Evolutionary conservation across 2,113 vertebrate species (phyloP).

Genomic region (Capreolus pygargus): DNA sequence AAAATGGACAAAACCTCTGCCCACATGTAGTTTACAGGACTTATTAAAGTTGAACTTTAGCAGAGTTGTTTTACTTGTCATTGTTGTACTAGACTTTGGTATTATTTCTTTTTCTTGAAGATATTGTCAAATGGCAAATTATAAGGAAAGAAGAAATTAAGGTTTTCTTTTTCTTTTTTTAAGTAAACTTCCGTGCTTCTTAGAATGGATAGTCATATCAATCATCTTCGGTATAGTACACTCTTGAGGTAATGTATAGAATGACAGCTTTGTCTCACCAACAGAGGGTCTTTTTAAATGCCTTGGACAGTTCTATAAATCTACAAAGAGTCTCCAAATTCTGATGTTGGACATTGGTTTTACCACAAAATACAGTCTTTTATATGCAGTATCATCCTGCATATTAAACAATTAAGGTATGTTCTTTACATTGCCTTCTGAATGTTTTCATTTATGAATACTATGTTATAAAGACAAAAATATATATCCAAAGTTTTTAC

Average conservation of each 20-base stretch:
- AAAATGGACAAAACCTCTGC: not conserved
- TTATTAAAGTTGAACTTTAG: not conserved
- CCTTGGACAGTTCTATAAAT: not conserved
- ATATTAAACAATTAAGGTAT: not conserved
- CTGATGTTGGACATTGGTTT: not conserved
- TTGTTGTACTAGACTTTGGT: not conserved
- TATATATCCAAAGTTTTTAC: not conserved
- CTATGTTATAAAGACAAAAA: not conserved
- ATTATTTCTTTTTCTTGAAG: not conserved
- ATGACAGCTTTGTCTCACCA: not conserved
- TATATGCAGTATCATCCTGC: not conserved
- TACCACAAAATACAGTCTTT: not conserved
- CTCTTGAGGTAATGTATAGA: not conserved
- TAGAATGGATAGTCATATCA: not conserved
- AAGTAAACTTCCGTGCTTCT: not conserved
- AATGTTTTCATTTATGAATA: not conserved
- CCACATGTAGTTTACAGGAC: not conserved
- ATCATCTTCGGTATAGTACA: not conserved
- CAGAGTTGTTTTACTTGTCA: not conserved
- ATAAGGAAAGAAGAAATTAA: conserved; percentile 5
- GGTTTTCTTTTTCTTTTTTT: not conserved
- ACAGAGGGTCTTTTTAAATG: not conserved
- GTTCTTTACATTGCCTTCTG: not conserved
- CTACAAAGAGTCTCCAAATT: not conserved
- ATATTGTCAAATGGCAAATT: not conserved